Evolutionary conservation across 2,888 invertebrate species (phyloP).

Genomic region (Pyralis farinalis): DNA sequence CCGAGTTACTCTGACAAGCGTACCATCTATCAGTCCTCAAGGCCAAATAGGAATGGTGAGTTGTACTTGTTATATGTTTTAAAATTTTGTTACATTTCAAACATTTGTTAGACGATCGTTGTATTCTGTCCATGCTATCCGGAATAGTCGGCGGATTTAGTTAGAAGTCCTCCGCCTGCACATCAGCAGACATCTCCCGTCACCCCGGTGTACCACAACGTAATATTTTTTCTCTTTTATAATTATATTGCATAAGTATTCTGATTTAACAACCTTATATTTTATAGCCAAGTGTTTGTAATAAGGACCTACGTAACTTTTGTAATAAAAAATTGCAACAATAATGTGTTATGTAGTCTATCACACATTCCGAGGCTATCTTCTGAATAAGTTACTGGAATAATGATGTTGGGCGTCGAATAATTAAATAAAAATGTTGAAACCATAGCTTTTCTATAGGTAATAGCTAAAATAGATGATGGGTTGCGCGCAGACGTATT

Average conservation of each 20-base stretch:
- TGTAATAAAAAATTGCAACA: no score
- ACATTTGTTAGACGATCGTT: background rate
- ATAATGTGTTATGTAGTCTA: no score
- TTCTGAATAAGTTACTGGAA: no score
- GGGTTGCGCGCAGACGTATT: no score
- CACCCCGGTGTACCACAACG: constrained; percentile 82
- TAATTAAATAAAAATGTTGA: no score
- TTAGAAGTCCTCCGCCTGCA: constrained; percentile 91
- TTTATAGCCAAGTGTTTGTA: no score
- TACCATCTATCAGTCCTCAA: constrained; percentile 83
- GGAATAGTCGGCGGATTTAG: constrained; percentile 83
- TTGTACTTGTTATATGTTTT: constrained; percentile 15
- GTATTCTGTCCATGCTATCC: constrained; percentile 59
- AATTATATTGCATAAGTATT: constrained; percentile 1
- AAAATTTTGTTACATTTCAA: constrained; percentile 19
- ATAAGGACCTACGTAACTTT: no score
- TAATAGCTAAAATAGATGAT: no score
- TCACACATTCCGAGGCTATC: no score
- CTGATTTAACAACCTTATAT: no score
- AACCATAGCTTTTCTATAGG: no score
- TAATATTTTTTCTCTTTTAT: constrained; percentile 34
- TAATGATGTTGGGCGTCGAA: no score
- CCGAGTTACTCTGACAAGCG: constrained; percentile 74
- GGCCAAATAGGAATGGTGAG: constrained; percentile 85
- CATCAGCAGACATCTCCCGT: constrained; percentile 90